Evolutionary conservation across 2,888 invertebrate species (phyloP).

Genomic region (Acanthoscelides obtectus): DNA sequence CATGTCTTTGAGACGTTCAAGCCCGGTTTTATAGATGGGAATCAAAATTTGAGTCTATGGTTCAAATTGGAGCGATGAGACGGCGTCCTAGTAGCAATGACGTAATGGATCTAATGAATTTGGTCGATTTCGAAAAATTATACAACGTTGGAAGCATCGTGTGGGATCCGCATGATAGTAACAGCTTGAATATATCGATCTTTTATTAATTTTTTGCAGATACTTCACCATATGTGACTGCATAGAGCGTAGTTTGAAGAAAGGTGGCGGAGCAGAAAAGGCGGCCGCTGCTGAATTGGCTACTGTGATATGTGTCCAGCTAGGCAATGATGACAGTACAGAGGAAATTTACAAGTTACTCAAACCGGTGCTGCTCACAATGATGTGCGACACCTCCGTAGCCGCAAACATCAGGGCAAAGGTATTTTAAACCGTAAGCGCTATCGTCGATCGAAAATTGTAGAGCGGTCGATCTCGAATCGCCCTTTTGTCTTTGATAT

Average conservation of each 20-base stretch:
- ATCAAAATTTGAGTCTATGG: background rate
- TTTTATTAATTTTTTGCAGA: constrained; percentile 29
- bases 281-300: constrained; percentile 77
- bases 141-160: too few species aligned
- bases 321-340: constrained; percentile 61
- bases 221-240: constrained; percentile 77
- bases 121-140: too few species aligned
- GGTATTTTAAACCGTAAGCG: constrained; percentile 52
- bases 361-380: constrained; percentile 65
- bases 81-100: too few species aligned
- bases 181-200: too few species aligned
- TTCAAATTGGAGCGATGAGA: too few species aligned
- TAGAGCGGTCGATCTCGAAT: too few species aligned
- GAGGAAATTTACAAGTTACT: constrained; percentile 69
- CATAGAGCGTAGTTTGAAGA: constrained; percentile 74
- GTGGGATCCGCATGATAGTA: too few species aligned
- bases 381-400: constrained; percentile 73
- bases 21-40: background rate
- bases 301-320: constrained; percentile 76
- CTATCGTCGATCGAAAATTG: too few species aligned
- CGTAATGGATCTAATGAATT: too few species aligned
- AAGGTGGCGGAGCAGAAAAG: constrained; percentile 80
- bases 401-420: constrained; percentile 71
- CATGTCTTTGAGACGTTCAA: background rate
- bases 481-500: too few species aligned